Evolutionary conservation across 2,797 vertebrate species (phyloP).

Genomic region (Sphaeramia orbicularis): DNA sequence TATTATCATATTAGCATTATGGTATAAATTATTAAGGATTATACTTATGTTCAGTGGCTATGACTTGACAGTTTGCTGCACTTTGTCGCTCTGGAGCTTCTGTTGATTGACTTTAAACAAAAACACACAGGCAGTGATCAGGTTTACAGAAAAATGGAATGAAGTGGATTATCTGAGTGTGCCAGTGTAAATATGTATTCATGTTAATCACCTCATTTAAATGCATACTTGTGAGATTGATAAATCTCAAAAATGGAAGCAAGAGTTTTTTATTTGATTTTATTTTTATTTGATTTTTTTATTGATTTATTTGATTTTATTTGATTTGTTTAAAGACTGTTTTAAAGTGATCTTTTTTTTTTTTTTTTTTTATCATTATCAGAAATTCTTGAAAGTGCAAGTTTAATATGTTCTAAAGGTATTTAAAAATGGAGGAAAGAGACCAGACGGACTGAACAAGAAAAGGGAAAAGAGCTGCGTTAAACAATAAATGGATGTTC

Average conservation of each 20-base stretch:
- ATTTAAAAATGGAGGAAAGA: background rate
- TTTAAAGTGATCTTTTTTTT: too few species aligned
- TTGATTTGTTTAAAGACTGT: too few species aligned
- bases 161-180: background rate
- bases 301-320: too few species aligned
- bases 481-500: slow-evolving; percentile 75
- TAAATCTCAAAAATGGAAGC: background rate
- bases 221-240: background rate
- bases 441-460: background rate
- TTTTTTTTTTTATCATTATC: too few species aligned
- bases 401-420: too few species aligned
- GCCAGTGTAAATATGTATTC: slow-evolving; percentile 10
- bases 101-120: background rate
- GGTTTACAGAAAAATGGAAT: background rate
- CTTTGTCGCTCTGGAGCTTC: background rate
- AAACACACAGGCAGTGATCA: background rate
- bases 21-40: slow-evolving; percentile 51
- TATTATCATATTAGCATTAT: slow-evolving; percentile 39
- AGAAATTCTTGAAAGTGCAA: too few species aligned
- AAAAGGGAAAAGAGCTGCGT: slow-evolving; percentile 65
- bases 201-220: background rate
- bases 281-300: too few species aligned
- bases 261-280: too few species aligned
- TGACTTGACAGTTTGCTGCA: background rate
- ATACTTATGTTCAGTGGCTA: background rate